These are phyloP conservation scores for Epinephelus lanceolatus DNA, from an alignment of 2,113 vertebrate genomes.

Conservation along the genomic window DNA sequence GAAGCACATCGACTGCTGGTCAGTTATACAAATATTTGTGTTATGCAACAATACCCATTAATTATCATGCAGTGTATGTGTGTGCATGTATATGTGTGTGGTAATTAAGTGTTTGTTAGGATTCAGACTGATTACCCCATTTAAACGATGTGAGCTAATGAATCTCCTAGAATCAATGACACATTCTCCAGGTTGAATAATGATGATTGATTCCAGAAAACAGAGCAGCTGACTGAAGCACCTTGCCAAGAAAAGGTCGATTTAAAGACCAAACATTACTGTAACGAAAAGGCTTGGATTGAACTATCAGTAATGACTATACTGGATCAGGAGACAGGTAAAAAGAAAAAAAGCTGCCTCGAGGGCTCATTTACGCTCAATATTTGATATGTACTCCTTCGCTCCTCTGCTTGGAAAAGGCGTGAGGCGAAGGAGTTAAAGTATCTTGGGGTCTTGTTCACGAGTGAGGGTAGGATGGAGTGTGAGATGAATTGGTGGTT, in stretches of 20 bases:
- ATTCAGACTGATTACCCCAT: constrained; percentile 30
- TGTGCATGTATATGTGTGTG: not conserved
- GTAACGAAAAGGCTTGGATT: not conserved
- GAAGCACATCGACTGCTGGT: constrained; percentile 19
- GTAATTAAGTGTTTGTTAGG: constrained; percentile 25
- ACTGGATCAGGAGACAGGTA: not conserved
- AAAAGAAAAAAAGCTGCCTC: not conserved
- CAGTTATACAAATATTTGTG: constrained; percentile 35
- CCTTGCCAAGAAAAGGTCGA: not conserved
- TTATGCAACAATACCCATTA: not conserved
- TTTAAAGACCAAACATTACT: constrained; percentile 33
- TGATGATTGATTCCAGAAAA: constrained; percentile 50
- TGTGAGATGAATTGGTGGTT: too few species aligned
- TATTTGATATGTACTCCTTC: too few species aligned
- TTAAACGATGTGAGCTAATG: constrained; percentile 46
- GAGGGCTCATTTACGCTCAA: too few species aligned
- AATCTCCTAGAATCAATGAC: constrained; percentile 59
- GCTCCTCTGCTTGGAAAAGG: too few species aligned
- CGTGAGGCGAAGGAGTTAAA: too few species aligned
- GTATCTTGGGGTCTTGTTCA: too few species aligned
- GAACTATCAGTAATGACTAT: constrained; percentile 27
- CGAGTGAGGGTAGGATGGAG: too few species aligned
- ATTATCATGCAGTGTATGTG: constrained; percentile 19
- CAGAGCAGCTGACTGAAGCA: constrained; percentile 25
- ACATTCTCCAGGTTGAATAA: constrained; percentile 46